Percentiles rank a stretch among this genome's conserved stretches.
Evolutionary conservation across 2,113 vertebrate species (phyloP).

Genomic region (Numida meleagris): DNA sequence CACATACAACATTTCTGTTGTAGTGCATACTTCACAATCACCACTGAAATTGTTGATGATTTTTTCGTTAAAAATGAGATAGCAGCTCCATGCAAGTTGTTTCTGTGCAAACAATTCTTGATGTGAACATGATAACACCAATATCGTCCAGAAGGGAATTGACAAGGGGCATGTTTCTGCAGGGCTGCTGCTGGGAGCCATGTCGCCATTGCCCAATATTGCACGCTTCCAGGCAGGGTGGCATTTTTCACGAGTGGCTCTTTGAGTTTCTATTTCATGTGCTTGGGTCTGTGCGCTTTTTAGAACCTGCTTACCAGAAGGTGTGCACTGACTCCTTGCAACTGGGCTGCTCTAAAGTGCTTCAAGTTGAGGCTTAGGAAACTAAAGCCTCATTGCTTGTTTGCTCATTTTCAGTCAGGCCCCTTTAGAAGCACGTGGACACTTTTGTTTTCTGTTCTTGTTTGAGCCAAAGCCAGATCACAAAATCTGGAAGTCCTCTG

Average conservation of each 20-base stretch:
- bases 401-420: neutral
- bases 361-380: neutral
- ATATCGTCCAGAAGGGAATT: neutral
- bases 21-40: neutral
- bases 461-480: neutral
- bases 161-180: neutral
- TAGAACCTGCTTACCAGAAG: neutral
- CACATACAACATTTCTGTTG: neutral
- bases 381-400: neutral
- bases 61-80: neutral
- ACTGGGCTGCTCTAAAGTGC: neutral
- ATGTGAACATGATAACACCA: neutral
- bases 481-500: slow-evolving; percentile 28
- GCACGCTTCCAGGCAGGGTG: neutral
- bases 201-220: neutral
- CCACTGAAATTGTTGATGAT: neutral
- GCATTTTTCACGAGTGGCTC: neutral
- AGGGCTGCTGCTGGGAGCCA: neutral
- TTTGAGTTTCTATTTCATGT: neutral
- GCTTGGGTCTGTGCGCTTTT: neutral
- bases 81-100: neutral
- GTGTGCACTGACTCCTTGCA: neutral
- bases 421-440: neutral
- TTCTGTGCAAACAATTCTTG: rapidly evolving
- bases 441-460: neutral